Conservation (phyloP, 2,797 vertebrate genomes). For the Limnodromus scolopaceus region DNA sequence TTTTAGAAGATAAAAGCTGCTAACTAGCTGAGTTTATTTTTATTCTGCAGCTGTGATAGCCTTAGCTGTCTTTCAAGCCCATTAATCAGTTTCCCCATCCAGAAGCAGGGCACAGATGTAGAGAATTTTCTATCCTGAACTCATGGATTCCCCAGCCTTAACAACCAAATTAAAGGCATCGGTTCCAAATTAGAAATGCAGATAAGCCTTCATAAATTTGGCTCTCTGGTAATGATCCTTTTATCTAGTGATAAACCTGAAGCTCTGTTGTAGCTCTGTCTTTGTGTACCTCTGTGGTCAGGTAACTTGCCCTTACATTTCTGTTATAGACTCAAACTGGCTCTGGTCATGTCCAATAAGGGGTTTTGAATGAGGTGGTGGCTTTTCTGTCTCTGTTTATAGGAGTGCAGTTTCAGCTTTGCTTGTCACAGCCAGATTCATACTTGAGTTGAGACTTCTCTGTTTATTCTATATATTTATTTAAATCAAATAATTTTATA, state of each 20-base stretch:
- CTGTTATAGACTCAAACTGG: neutral
- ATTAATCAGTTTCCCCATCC: neutral
- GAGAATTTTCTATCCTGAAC: neutral
- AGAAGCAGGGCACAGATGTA: neutral
- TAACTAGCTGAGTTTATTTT: constrained; percentile 25
- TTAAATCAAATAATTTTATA: neutral
- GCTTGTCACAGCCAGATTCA: neutral
- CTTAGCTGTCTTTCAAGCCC: constrained; percentile 1
- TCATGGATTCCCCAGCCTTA: neutral
- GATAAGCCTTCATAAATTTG: neutral
- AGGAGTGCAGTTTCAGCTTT: neutral
- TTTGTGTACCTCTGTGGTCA: neutral
- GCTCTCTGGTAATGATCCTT: neutral
- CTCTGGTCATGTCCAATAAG: neutral
- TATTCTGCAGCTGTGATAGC: constrained; percentile 13
- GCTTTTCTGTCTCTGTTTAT: neutral
- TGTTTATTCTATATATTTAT: neutral
- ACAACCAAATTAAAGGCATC: neutral
- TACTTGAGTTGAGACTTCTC: neutral
- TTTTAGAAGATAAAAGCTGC: constrained; percentile 4
- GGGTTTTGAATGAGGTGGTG: neutral
- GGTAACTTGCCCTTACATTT: neutral
- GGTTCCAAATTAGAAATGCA: neutral
- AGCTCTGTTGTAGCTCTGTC: neutral
- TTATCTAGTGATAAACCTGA: neutral